Evolutionary conservation across 2,888 invertebrate genomes (phyloP), one percentile per base, ranked within the genome.

Genomic region (Plebejus anna): DNA sequence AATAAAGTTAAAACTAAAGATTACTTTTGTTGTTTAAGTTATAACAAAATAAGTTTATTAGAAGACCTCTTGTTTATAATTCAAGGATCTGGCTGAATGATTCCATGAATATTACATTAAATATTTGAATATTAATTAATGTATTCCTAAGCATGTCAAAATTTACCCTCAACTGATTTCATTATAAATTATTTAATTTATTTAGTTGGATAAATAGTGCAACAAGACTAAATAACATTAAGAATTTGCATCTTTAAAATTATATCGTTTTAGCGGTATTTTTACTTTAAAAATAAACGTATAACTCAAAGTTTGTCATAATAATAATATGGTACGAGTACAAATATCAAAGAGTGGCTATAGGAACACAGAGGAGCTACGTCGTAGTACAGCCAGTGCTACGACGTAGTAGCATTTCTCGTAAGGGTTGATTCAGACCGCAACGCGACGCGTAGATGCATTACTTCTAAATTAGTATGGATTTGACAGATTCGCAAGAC

Each of bases 41-140:
- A 38, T 28, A 66, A 66, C 38, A 75, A 75, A 76, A 61, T 75
- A 73, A 73, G 51, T 76, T 61, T 57, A 78, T 77, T 73, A 77
- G 77, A 71, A 75, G 57, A 75, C 22, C 51, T 16, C 42, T 77
- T 70, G 76, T 77, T 77, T 75, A 72, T 73, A 76, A 78, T 76
- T 77, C 32, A 75, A 32, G 16, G 32, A 13, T 55, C 51, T 72
- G 73, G 73, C 78, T 75, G 71, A 77, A 76, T 77, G 11, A 77
- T 73, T 38, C 75, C 42, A 79, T 79, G 77, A 79, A 79, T 78
- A 77, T 79, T 77, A 75, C 61, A 79, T 79, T 61, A 61, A 72
- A 76, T 76, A 78, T 77, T 79, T 76, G 66, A 77, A 79, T 78
- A 77, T 71, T 70, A 59, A 76, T 76, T 55, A 70, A 70, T 55